Percentiles rank a stretch among this genome's conserved stretches.
These are phyloP conservation scores for Venusia cambrica DNA, from an alignment of 2,888 invertebrate genomes.

Conservation along the genomic window DNA sequence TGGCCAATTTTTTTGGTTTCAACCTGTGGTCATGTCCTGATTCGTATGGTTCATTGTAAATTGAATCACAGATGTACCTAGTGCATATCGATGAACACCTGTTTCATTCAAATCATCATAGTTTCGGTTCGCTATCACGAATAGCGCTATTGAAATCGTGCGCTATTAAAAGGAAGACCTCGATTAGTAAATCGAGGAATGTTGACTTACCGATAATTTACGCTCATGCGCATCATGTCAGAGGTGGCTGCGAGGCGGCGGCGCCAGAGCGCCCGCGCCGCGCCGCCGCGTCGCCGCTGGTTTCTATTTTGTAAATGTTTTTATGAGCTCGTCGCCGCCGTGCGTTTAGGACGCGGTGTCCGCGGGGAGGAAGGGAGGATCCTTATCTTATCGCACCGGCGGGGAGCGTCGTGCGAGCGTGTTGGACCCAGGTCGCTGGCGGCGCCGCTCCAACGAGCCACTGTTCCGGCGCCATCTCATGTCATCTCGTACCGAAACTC, in stretches of 20 bases:
- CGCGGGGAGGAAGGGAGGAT: slow-evolving; percentile 32
- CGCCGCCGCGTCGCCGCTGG: slow-evolving; percentile 43
- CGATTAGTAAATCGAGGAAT: slow-evolving; percentile 31
- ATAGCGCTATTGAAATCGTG: slow-evolving; percentile 20
- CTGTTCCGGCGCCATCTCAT: slow-evolving; percentile 29
- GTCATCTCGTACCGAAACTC: slow-evolving; percentile 38
- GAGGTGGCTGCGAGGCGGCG: slow-evolving; percentile 46
- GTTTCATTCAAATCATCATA: slow-evolving; percentile 41
- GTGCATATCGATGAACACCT: slow-evolving; percentile 47
- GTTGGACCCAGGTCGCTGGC: slow-evolving; percentile 36
- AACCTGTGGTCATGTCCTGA: slow-evolving; percentile 41
- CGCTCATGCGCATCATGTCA: slow-evolving; percentile 50
- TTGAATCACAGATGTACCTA: slow-evolving; percentile 42
- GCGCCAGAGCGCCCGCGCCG: slow-evolving; percentile 33
- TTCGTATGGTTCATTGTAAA: slow-evolving; percentile 45
- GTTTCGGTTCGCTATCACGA: slow-evolving; percentile 34
- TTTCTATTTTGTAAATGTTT: slow-evolving; percentile 65
- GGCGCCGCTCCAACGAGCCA: slow-evolving; percentile 11
- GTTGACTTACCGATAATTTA: slow-evolving; percentile 32
- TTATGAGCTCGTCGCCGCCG: slow-evolving; percentile 53
- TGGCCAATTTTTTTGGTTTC: slow-evolving; percentile 28
- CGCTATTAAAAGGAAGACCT: slow-evolving; percentile 28
- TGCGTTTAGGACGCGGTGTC: slow-evolving; percentile 41
- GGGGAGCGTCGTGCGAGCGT: slow-evolving; percentile 52
- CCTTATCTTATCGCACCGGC: slow-evolving; percentile 46